phyloP scores from a whole-genome alignment of 2,797 vertebrate species.

The Sebastes alutus region DNA sequence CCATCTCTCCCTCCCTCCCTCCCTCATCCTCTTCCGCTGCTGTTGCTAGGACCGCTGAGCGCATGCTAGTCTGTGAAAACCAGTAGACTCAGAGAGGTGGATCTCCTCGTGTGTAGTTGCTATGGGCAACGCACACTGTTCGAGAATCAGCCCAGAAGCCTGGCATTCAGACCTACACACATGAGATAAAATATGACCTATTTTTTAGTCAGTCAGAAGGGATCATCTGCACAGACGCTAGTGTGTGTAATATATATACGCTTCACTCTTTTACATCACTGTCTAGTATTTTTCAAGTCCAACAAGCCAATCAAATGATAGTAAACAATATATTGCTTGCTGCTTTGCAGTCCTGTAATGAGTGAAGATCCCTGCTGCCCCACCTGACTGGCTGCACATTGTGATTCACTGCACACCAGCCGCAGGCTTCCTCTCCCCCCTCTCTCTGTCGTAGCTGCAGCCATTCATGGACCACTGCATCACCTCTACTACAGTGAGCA shows the following conservation, averaged over 20 bases:
- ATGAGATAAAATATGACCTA: conserved; percentile 66
- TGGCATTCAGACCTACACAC: conserved; percentile 52
- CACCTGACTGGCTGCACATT: conserved; percentile 50
- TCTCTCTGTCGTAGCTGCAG: conserved; percentile 42
- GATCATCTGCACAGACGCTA: conserved; percentile 5
- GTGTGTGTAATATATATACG: neutral
- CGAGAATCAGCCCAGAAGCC: conserved; percentile 43
- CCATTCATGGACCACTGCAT: conserved; percentile 52
- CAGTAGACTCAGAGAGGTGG: conserved; percentile 68
- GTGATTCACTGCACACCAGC: conserved; percentile 63
- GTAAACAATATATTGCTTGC: neutral
- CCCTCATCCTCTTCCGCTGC: conserved; percentile 61
- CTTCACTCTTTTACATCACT: neutral
- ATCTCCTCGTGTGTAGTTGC: conserved; percentile 76
- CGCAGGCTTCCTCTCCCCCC: conserved; percentile 34
- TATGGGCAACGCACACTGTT: conserved; percentile 75
- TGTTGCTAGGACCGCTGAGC: conserved; percentile 75
- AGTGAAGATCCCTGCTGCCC: conserved; percentile 1
- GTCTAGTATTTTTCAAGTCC: neutral
- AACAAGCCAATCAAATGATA: neutral
- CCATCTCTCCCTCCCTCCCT: conserved; percentile 20
- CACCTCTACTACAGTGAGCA: conserved; percentile 32
- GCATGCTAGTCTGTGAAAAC: conserved; percentile 62
- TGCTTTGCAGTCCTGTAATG: conserved; percentile 6
- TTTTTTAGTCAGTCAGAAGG: conserved; percentile 44